Evolutionary conservation across 92 coral and sea anemone species (phyloP).

Genomic region (Parazoanthus swiftii): DNA sequence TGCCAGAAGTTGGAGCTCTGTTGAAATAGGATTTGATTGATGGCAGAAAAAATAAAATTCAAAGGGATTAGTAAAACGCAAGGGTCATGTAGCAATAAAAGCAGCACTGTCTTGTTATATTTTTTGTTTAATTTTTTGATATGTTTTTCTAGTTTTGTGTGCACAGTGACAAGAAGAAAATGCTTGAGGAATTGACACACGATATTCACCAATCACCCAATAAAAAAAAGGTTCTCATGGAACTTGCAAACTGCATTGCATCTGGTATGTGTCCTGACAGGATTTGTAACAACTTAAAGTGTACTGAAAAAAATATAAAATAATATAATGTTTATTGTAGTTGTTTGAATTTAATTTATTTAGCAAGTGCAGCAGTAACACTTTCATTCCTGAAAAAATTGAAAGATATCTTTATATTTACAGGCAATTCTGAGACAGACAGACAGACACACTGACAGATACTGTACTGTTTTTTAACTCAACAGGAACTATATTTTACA

Average conservation of each 20-base stretch:
- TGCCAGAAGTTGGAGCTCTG: not conserved
- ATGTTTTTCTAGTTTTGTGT: constrained; percentile 80
- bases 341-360: no score
- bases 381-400: no score
- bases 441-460: no score
- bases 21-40: no score
- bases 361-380: no score
- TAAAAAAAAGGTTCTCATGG: constrained; percentile 91
- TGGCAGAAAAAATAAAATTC: not conserved
- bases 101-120: not conserved
- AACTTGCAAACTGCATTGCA: constrained; percentile 95
- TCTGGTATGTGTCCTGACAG: constrained; percentile 70
- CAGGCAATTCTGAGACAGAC: no score
- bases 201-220: constrained; percentile 96
- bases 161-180: constrained; percentile 96
- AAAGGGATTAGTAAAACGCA: no score
- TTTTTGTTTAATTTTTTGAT: not conserved
- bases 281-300: not conserved
- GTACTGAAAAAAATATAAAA: not conserved
- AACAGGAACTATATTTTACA: no score
- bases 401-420: no score
- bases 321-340: no score
- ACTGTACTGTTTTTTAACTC: no score
- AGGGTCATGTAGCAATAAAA: no score
- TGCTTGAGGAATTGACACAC: constrained; percentile 88